Evolutionary conservation across 2,797 vertebrate genomes (phyloP).

Genomic region (Melanotaenia nigrans): DNA sequence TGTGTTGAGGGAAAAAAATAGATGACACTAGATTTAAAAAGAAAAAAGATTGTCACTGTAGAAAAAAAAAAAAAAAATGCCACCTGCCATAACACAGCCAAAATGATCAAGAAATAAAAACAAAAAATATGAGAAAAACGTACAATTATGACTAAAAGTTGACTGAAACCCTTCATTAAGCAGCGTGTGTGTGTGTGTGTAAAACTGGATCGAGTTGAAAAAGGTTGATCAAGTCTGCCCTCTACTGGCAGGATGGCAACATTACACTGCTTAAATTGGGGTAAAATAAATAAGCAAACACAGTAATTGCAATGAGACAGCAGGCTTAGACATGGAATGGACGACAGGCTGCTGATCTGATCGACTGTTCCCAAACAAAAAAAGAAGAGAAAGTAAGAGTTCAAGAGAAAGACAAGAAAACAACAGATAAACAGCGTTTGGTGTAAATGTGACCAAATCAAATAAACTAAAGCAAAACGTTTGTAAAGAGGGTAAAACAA

Average conservation of each 20-base stretch:
- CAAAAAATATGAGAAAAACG: too few relatives aligned
- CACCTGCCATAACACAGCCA: too few relatives aligned
- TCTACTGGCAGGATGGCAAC: conserved; percentile 19
- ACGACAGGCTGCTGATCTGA: neutral
- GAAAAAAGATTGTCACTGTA: too few relatives aligned
- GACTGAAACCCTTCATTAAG: neutral
- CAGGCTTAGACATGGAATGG: neutral
- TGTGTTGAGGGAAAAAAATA: too few relatives aligned
- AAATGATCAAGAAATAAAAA: too few relatives aligned
- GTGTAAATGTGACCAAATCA: neutral
- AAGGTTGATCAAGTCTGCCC: conserved; percentile 36
- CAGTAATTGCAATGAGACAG: neutral
- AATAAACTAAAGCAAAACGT: neutral
- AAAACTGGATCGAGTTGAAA: neutral
- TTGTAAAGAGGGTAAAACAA: neutral
- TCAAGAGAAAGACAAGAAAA: neutral
- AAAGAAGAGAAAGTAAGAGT: neutral
- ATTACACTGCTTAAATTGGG: conserved; percentile 4
- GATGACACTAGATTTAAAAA: too few relatives aligned
- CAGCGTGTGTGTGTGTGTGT: neutral
- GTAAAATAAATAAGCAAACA: neutral
- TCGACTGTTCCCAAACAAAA: neutral
- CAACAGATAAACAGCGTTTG: accelerated
- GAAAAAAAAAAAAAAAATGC: too few relatives aligned
- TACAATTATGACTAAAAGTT: too few relatives aligned